Conservation (phyloP, 2,113 vertebrate species). For the Mugil cephalus region DNA sequence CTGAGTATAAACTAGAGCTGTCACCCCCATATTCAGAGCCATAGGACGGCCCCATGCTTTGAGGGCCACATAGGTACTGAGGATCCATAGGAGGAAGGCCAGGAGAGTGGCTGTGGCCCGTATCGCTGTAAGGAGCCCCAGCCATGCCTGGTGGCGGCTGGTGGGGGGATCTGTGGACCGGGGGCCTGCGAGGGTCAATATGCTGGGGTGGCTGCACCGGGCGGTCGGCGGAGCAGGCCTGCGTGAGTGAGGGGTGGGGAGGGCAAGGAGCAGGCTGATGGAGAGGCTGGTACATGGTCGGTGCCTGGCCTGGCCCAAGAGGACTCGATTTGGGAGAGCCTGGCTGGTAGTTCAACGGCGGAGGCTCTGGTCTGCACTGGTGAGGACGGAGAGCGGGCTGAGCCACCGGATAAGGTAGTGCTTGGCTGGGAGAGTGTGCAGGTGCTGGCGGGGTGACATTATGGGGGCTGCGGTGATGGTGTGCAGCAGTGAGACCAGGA, state of each 20-base stretch:
- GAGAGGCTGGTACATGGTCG: slow-evolving; percentile 76
- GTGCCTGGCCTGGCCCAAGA: slow-evolving; percentile 67
- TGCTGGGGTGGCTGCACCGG: slow-evolving; percentile 67
- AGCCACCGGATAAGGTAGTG: slow-evolving; percentile 57
- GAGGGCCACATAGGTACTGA: slow-evolving; percentile 81
- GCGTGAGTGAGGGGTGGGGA: slow-evolving; percentile 73
- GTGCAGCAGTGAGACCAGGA: slow-evolving; percentile 58
- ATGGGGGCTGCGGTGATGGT: slow-evolving; percentile 75
- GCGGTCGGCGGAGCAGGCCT: slow-evolving; percentile 72
- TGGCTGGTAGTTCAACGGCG: slow-evolving; percentile 69
- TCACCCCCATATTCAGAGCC: slow-evolving; percentile 82
- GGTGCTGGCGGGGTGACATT: slow-evolving; percentile 72
- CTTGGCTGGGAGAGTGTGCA: slow-evolving; percentile 73
- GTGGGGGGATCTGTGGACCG: slow-evolving; percentile 79
- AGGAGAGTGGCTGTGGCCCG: slow-evolving; percentile 77
- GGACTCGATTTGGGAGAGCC: slow-evolving; percentile 75
- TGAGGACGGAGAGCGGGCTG: slow-evolving; percentile 73
- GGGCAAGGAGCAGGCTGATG: slow-evolving; percentile 75
- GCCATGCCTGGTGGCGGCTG: slow-evolving; percentile 67
- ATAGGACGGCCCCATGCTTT: slow-evolving; percentile 76
- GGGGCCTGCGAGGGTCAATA: slow-evolving; percentile 69
- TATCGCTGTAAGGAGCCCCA: slow-evolving; percentile 73
- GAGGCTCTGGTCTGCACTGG: slow-evolving; percentile 77
- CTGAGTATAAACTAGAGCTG: slow-evolving; percentile 80
- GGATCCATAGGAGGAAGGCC: slow-evolving; percentile 77